phyloP scores from a whole-genome alignment of 2,888 invertebrate species.

The Bursaphelenchus okinawaensis region DNA sequence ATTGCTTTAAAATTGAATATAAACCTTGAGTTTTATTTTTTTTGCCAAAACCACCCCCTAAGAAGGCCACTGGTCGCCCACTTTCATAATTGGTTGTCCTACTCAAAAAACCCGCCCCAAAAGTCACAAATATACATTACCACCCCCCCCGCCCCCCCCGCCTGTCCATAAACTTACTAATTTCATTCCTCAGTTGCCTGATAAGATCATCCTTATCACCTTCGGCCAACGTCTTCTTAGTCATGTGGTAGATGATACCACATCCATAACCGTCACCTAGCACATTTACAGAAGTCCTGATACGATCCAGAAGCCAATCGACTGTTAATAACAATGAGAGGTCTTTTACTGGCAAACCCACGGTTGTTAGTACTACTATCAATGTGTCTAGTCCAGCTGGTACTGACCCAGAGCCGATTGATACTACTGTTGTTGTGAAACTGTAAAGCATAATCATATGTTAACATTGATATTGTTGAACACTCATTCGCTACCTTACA shows the following conservation, averaged over 20 bases:
- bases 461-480: background rate
- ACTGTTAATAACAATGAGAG: conserved; percentile 67
- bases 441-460: too few relatives aligned
- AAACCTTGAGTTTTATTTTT: too few relatives aligned
- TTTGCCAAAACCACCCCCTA: too few relatives aligned
- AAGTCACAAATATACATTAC: too few relatives aligned
- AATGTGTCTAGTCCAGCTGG: conserved; percentile 70
- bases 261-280: conserved; percentile 56
- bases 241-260: conserved; percentile 56
- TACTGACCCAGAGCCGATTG: conserved; percentile 68
- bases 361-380: conserved; percentile 67
- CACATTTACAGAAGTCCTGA: conserved; percentile 55
- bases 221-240: conserved; percentile 42
- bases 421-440: conserved; percentile 68
- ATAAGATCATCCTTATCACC: conserved; percentile 54
- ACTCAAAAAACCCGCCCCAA: too few relatives aligned
- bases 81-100: too few relatives aligned
- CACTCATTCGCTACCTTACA: background rate
- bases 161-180: too few relatives aligned
- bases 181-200: conserved; percentile 49
- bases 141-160: too few relatives aligned
- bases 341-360: conserved; percentile 67
- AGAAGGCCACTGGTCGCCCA: too few relatives aligned
- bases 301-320: conserved; percentile 66
- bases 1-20: too few relatives aligned